Evolutionary conservation across 2,888 invertebrate genomes (phyloP), one percentile per base, ranked within the genome.

Genomic region (Branchellion lobata): DNA sequence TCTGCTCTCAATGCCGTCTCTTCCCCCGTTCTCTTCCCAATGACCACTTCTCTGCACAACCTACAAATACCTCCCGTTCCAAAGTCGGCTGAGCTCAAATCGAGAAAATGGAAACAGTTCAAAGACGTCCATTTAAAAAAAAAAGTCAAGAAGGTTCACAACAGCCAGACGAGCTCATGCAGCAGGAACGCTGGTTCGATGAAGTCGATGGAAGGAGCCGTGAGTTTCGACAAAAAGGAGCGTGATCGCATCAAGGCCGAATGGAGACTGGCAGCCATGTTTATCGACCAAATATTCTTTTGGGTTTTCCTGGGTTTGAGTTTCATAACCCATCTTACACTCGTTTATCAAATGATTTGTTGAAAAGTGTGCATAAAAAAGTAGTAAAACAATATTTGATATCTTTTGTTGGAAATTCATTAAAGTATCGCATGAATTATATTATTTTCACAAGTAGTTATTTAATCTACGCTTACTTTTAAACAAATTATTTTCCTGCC

Each of bases 241-340:
- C 47, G 31, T 3, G 81, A 78, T 8, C 69, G 80, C 31, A 29
- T 57, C 24, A 82, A 84, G 53, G 81, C 80, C 14, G 83, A 83
- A 76, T 84, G 84, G 84, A 61, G 80, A 29, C 74, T 82, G 61
- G 81, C 84, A 18, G 83, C 84, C 47, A 81, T 82, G 74, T 81
- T 82, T 31, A 80, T 81, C 47, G 84, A 85, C 68, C 82, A 84
- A 14, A 72, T 83, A 57, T 85, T 84, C 72, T 83, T 84, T 81
- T 84, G 84, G 84, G 53, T 84, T n/a, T 84, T 84, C 80, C 29
- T 85, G 18, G 80, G 81, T 21, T 47, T 85, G 72, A 84, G 84
- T 76, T 29, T 81, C 24, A 51, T 78, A 31, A 81, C 81, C 5
- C 82, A 83, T n/a, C 69, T 80, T 0, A 79, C 78, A 18, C 77